Evolutionary conservation across 2,888 invertebrate genomes (phyloP), one percentile per base, ranked within the genome.

Genomic region (Aporophyla lueneburgensis): DNA sequence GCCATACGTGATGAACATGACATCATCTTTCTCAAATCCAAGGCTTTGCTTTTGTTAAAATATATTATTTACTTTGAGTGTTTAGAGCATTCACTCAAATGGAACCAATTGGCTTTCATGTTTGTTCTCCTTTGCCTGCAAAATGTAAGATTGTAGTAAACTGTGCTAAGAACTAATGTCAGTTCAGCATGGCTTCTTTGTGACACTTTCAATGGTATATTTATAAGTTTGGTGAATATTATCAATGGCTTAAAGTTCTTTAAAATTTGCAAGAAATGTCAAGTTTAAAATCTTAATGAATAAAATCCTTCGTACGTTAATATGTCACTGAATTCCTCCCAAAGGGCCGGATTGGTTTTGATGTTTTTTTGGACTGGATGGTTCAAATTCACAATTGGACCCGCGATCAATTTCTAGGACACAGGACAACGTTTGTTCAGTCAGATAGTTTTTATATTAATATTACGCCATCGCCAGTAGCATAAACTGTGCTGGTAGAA

Each of bases 31-130:
- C 68, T 66, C 46, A 74, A 69, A 71, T 16, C 63, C 83, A 76
- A 85, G 76, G 70, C 66, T 86, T 76, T 56, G 56, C 73, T 86
- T 87, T 87, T 83, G 72, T 78, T 83, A 67, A 71, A 71, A 77
- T 71, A 53, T 65, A 21, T 83, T 83, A 58, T 86, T 79, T 83
- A 83, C 76, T 86, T 80, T 77, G 69, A 71, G 63, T 78, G 82
- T 80, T 84, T 78, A 75, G 76, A 84, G 62, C 74, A 83, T 58
- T 80, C 88, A 71, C 80, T 84, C 72, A 72, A 71, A 71, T 79
- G 77, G 76, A 87, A 79, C 84, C 71, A 81, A 83, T 74, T 51
- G 40, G 46, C 69, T 78, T 77, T 66, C 78, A 74, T 59, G 74
- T 78, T 27, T 71, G 46, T 71, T 70, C 49, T 40, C 10, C 58